Base-by-base conservation (phyloP, 2,797 vertebrate genomes). In the Chelidonichthys spinosus region DNA sequence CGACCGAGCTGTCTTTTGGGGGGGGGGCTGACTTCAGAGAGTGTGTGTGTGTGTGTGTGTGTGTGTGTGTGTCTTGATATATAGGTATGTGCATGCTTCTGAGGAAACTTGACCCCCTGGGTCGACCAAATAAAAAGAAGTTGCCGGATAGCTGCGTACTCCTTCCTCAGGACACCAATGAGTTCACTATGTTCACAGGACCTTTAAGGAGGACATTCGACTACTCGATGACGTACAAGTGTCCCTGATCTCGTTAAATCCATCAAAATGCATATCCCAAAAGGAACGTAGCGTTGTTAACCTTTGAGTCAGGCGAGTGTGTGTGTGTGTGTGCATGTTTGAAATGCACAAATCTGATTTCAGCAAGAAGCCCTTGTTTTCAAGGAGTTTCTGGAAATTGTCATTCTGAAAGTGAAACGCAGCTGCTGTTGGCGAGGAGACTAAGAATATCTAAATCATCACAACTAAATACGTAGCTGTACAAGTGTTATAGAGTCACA, bases 91-190 rank as follows among this genome's bases (percentile, higher is more conserved):
- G 71, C 58, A 47, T 76, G 49, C 10, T 35, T 73, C 54, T 39
- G 18, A 52, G 69, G 84, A 85, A 87, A 82, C 72, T 33, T 74
- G 83, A 85, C 49, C 69, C 63, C 14, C 25, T 25, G 25, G 33
- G 10, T 58, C 50, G 52, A 46, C 46, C 58, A 46, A 65, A 42
- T 61, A 46, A 56, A 62, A 82, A 66, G 35, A 44, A 54, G 43
- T 42, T 18, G n/a, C n/a, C n/a, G n/a, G n/a, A n/a, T n/a, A n/a
- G 13, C 49, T 60, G 36, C 33, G 15, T 5, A 33, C 44, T 18
- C 61, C 32, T 55, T 72, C 7, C 61, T 37, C 18, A 25, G 35
- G n/a, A 42, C 46, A 76, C 76, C 53, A 43, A 13, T 58, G 4
- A 46, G 37, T 76, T 69, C 40, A 74, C 54, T 55, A 46, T 81